Evolutionary conservation across 2,888 invertebrate species (phyloP).

Genomic region (Cephus runcator): DNA sequence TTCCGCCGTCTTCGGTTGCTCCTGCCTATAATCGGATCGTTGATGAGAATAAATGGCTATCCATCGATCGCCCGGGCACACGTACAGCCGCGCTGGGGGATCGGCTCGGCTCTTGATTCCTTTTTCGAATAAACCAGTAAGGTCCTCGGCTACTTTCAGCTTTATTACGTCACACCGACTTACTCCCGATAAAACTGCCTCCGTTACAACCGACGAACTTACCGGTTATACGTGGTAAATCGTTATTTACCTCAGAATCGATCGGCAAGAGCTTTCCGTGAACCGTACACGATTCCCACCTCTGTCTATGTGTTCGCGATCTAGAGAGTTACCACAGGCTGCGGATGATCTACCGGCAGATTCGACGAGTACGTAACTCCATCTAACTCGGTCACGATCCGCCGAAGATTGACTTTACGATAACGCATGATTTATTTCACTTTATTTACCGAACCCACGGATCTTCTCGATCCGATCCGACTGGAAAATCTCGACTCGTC

Average conservation of each 20-base stretch:
- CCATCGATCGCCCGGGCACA: not conserved
- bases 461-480: not conserved
- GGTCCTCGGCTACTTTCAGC: not conserved
- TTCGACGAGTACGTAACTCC: not conserved
- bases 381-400: not conserved
- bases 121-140: not conserved
- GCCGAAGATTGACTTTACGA: not conserved
- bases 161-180: not conserved
- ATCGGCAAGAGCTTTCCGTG: not conserved
- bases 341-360: not conserved
- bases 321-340: not conserved
- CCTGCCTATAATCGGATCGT: not conserved
- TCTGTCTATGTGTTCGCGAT: not conserved
- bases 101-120: not conserved
- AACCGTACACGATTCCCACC: not conserved
- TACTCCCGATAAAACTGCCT: too few species aligned
- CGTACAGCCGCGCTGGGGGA: not conserved
- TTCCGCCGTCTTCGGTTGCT: not conserved
- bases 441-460: not conserved
- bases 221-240: not conserved
- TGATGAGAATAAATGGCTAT: not conserved
- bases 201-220: too few species aligned
- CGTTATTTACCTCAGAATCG: not conserved
- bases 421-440: not conserved
- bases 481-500: not conserved